Evolutionary conservation across 2,113 vertebrate species (phyloP).

Genomic region (Trogon melanurus): DNA sequence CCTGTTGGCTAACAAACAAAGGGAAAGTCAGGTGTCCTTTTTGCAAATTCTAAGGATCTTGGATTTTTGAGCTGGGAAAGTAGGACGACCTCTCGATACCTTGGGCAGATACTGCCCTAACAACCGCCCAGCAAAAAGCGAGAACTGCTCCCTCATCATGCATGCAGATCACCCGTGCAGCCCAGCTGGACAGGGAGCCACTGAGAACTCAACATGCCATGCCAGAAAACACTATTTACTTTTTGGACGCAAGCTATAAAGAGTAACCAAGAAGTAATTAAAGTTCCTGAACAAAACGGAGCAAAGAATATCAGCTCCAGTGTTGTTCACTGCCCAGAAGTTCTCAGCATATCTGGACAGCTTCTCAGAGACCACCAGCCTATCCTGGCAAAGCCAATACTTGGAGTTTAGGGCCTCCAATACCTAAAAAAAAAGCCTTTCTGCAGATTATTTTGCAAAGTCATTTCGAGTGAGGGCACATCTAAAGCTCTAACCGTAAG

Average conservation of each 20-base stretch:
- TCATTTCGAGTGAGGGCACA: not conserved
- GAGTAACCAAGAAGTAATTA: slow-evolving; percentile 34
- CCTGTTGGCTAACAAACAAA: slow-evolving; percentile 24
- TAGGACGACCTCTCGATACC: slow-evolving; percentile 29
- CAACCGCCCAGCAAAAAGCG: not conserved
- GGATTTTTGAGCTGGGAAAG: slow-evolving; percentile 35
- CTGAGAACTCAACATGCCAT: slow-evolving; percentile 5
- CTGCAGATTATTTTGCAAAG: not conserved
- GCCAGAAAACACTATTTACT: slow-evolving; percentile 41
- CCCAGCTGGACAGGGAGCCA: slow-evolving; percentile 54
- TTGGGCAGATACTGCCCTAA: slow-evolving; percentile 22
- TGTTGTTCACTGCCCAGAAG: not conserved
- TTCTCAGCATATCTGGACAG: not conserved
- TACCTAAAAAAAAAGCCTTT: not conserved
- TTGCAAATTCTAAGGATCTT: not conserved
- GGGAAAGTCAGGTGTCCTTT: not conserved
- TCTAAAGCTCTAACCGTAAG: not conserved
- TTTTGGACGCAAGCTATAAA: not conserved
- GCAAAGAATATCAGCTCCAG: not conserved
- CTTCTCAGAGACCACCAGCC: not conserved
- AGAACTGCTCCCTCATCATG: slow-evolving; percentile 33
- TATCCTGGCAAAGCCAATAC: not conserved
- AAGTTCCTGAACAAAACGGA: not conserved
- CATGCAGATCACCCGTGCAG: slow-evolving; percentile 22
- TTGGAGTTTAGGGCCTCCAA: not conserved